Percentiles rank a stretch among this genome's conserved stretches.
These are phyloP conservation scores for Salvelinus fontinalis DNA, from an alignment of 2,113 vertebrate genomes.

Conservation along the genomic window DNA sequence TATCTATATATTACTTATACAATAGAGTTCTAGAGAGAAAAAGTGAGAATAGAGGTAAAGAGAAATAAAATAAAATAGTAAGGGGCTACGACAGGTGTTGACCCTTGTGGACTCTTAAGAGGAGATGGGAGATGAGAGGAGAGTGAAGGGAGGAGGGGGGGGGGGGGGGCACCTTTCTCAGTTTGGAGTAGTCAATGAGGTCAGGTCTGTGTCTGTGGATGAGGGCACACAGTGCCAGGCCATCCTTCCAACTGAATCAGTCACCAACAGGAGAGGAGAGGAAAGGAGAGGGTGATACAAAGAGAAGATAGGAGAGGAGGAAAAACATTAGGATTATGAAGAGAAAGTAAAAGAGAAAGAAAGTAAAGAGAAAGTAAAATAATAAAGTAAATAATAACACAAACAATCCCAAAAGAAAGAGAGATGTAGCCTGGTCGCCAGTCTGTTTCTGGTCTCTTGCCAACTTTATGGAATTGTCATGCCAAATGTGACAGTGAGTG, in stretches of 20 bases:
- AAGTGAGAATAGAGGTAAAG: not conserved
- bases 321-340: not conserved
- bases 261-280: not conserved
- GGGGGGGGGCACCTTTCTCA: constrained; percentile 82
- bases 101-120: not conserved
- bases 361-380: too few relatives aligned
- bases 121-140: not conserved
- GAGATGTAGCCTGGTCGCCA: not conserved
- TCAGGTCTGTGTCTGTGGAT: constrained; percentile 93
- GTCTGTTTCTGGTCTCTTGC: too few relatives aligned
- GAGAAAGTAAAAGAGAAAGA: not conserved
- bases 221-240: constrained; percentile 90
- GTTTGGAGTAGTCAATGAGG: constrained; percentile 90
- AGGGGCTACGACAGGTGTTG: not conserved
- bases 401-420: not conserved
- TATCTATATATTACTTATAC: too few relatives aligned
- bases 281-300: not conserved
- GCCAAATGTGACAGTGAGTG: too few relatives aligned
- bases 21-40: not conserved
- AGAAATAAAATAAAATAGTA: not conserved
- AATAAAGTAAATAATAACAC: not conserved
- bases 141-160: not conserved
- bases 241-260: constrained; percentile 87
- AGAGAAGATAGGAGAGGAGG: not conserved
- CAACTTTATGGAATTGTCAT: too few relatives aligned